A percentile compares a stretch with the other conserved stretches of the same genome.
These are phyloP conservation scores for Oscheius sp. DNA, from an alignment of 2,888 invertebrate genomes.

Conservation along the genomic window DNA sequence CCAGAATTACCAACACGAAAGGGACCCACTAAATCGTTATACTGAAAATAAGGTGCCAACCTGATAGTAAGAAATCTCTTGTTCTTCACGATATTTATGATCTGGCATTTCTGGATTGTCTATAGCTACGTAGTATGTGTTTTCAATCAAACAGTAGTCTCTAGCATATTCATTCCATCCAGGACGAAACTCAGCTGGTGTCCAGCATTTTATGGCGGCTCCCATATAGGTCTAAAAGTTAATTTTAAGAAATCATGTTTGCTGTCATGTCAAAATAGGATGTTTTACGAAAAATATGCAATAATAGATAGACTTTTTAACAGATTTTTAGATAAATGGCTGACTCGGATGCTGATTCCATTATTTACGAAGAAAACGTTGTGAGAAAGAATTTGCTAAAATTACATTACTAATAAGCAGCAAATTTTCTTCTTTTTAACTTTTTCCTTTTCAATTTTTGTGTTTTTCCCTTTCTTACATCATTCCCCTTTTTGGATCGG, in stretches of 20 bases:
- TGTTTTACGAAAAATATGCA: too few relatives aligned
- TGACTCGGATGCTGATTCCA: too few relatives aligned
- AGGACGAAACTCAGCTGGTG: conserved; percentile 63
- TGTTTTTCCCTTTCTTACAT: background rate
- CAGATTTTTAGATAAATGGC: too few relatives aligned
- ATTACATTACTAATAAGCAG: too few relatives aligned
- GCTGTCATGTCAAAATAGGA: too few relatives aligned
- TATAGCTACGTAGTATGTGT: conserved; percentile 71
- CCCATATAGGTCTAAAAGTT: conserved; percentile 38
- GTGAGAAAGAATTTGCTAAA: too few relatives aligned
- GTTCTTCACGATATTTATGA: conserved; percentile 44
- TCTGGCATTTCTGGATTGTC: conserved; percentile 55
- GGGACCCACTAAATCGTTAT: conserved; percentile 64
- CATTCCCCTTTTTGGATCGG: background rate
- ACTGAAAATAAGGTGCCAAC: conserved; percentile 28
- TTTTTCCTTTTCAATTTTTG: too few relatives aligned
- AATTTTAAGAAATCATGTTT: background rate
- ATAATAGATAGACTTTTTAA: too few relatives aligned
- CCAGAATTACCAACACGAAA: conserved; percentile 67
- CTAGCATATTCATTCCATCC: conserved; percentile 74
- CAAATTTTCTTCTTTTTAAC: too few relatives aligned
- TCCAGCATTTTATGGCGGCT: conserved; percentile 64
- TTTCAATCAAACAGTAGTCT: conserved; percentile 74
- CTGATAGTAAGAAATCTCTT: conserved; percentile 64
- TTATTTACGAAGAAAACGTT: too few relatives aligned